Evolutionary conservation across 2,797 vertebrate species (phyloP).

Genomic region (Capromys pilorides): DNA sequence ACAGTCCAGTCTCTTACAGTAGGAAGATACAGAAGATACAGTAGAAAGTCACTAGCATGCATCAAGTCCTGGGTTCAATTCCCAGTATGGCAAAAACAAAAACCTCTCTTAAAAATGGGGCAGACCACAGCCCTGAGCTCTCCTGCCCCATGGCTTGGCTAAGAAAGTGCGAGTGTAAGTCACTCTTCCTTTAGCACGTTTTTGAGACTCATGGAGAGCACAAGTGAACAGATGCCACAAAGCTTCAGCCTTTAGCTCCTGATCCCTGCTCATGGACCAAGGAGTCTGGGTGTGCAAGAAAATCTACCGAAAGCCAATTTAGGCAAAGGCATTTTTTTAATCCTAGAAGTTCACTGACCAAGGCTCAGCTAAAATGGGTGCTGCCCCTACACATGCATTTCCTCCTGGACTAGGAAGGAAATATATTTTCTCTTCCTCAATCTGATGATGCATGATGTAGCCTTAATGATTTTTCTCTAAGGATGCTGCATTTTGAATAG

Average conservation of each 20-base stretch:
- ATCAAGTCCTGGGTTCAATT: neutral
- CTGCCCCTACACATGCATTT: neutral
- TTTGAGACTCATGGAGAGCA: neutral
- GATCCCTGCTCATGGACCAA: neutral
- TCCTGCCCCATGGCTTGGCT: neutral
- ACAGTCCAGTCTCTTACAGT: no score
- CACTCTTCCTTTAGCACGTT: neutral
- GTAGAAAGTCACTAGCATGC: neutral
- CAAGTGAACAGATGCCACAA: neutral
- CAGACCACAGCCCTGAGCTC: neutral
- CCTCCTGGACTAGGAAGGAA: slow-evolving; percentile 28
- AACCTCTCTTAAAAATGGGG: neutral
- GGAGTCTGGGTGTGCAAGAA: neutral
- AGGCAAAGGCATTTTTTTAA: neutral
- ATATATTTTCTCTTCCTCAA: slow-evolving; percentile 31
- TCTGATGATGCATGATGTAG: slow-evolving; percentile 3
- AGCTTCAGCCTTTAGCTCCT: neutral
- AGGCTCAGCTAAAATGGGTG: neutral
- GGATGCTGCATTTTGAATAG: slow-evolving; percentile 38
- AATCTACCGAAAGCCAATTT: neutral
- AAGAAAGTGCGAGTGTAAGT: neutral
- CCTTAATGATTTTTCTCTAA: slow-evolving; percentile 56
- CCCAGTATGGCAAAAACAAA: neutral
- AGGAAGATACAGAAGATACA: neutral
- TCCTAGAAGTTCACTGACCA: neutral